Conservation (phyloP, 2,113 vertebrate genomes). For the Suncus etruscus region DNA sequence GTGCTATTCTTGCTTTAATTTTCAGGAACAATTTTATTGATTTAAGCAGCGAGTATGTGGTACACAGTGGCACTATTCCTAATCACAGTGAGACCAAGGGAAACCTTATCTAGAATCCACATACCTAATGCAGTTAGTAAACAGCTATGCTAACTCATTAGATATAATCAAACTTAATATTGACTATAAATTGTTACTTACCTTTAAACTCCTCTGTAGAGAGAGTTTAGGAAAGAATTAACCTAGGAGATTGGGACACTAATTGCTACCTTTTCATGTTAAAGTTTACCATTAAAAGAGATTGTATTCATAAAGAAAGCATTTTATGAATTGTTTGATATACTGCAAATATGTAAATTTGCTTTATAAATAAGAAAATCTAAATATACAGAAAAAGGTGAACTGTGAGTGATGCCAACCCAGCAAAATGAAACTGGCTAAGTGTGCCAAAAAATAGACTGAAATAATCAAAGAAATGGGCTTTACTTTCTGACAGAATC, state of each 20-base stretch:
- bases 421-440: conserved; percentile 87
- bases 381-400: conserved; percentile 83
- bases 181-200: conserved; percentile 89
- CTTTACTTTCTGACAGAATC: conserved; percentile 86
- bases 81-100: conserved; percentile 83
- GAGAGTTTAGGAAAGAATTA: conserved; percentile 86
- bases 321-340: conserved; percentile 82
- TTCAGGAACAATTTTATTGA: conserved; percentile 80
- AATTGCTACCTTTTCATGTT: conserved; percentile 88
- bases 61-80: conserved; percentile 82
- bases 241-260: conserved; percentile 86
- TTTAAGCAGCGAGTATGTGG: conserved; percentile 76
- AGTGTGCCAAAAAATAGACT: conserved; percentile 87
- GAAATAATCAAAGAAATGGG: conserved; percentile 84
- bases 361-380: conserved; percentile 76
- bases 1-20: conserved; percentile 81
- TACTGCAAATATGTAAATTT: conserved; percentile 82
- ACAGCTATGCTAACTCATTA: conserved; percentile 87
- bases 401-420: conserved; percentile 83
- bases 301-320: conserved; percentile 91
- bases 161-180: conserved; percentile 90
- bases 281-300: conserved; percentile 86
- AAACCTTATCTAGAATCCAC: conserved; percentile 84
- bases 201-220: conserved; percentile 88
- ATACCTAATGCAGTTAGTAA: conserved; percentile 87